phyloP scores from a whole-genome alignment of 2,888 invertebrate genomes.

The Agrilus biguttatus region DNA sequence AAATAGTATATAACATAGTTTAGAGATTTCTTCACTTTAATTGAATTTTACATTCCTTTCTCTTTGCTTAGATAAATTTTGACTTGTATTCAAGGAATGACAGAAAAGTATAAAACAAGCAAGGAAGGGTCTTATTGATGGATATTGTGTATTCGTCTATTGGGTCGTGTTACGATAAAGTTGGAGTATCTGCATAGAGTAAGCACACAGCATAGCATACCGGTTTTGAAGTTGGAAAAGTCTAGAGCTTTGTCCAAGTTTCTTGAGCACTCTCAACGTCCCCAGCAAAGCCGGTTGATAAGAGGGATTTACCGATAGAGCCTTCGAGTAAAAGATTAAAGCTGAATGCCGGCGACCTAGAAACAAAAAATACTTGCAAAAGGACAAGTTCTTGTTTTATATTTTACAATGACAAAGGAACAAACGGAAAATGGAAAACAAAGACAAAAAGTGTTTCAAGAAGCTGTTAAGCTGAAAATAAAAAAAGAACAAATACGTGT shows the following conservation, averaged over 20 bases:
- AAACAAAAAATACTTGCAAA: constrained; percentile 11
- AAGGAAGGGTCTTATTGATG: too few species aligned
- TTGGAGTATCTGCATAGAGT: background rate
- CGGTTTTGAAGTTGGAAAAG: constrained; percentile 35
- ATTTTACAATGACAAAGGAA: constrained; percentile 1
- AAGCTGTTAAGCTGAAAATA: too few species aligned
- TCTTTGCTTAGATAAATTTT: too few species aligned
- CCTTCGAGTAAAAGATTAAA: constrained; percentile 39
- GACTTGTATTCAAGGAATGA: too few species aligned
- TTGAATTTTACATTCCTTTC: too few species aligned
- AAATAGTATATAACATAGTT: too few species aligned
- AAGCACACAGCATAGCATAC: constrained; percentile 1
- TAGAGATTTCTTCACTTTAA: too few species aligned
- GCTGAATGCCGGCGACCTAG: constrained; percentile 39
- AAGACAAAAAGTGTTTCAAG: too few species aligned
- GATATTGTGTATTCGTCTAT: too few species aligned
- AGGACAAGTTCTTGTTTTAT: constrained; percentile 5
- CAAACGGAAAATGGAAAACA: too few species aligned
- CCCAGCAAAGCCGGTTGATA: constrained; percentile 44
- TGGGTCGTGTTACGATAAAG: background rate
- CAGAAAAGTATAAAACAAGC: too few species aligned
- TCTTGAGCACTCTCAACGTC: constrained; percentile 44
- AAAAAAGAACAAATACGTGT: too few species aligned
- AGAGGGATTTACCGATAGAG: constrained; percentile 37
- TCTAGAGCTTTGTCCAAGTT: constrained; percentile 48